A percentile compares a stretch with the other conserved stretches of the same genome.
phyloP scores from a whole-genome alignment of 2,888 invertebrate species.

The Prosopocoilus inquinatus region DNA sequence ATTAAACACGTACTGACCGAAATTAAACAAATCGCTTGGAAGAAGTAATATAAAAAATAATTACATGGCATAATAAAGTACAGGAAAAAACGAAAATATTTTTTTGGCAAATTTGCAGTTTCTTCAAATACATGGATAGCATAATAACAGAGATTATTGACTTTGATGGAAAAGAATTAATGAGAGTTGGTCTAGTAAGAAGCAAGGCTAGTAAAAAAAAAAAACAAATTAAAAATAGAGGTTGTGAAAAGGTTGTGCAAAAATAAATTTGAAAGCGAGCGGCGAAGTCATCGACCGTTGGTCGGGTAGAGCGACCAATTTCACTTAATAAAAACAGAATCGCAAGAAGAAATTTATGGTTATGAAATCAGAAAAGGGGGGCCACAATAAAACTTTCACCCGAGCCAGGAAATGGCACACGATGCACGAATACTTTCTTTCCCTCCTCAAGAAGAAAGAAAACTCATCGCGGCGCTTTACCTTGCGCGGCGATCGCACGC shows the following conservation, averaged over 20 bases:
- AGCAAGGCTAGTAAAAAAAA: too few species aligned
- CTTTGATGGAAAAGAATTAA: too few species aligned
- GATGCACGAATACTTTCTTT: conserved; percentile 4
- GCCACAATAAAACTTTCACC: conserved; percentile 8
- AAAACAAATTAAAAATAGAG: not conserved
- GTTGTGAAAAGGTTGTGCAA: not conserved
- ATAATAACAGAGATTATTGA: too few species aligned
- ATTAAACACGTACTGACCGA: too few species aligned
- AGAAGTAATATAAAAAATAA: too few species aligned
- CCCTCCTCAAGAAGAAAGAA: not conserved
- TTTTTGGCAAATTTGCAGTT: too few species aligned
- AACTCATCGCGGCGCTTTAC: not conserved
- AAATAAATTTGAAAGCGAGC: conserved; percentile 16
- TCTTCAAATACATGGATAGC: too few species aligned
- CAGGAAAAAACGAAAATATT: too few species aligned
- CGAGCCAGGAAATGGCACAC: conserved; percentile 7
- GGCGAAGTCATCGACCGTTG: conserved; percentile 11
- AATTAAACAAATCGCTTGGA: too few species aligned
- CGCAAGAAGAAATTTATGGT: conserved; percentile 17
- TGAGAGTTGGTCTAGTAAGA: too few species aligned
- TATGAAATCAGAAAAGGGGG: conserved; percentile 8
- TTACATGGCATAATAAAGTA: too few species aligned
- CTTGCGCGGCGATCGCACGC: not conserved
- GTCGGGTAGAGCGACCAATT: conserved; percentile 4
- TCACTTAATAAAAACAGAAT: conserved; percentile 10